Evolutionary conservation across 2,113 vertebrate species (phyloP).

Genomic region (Lagopus leucura): DNA sequence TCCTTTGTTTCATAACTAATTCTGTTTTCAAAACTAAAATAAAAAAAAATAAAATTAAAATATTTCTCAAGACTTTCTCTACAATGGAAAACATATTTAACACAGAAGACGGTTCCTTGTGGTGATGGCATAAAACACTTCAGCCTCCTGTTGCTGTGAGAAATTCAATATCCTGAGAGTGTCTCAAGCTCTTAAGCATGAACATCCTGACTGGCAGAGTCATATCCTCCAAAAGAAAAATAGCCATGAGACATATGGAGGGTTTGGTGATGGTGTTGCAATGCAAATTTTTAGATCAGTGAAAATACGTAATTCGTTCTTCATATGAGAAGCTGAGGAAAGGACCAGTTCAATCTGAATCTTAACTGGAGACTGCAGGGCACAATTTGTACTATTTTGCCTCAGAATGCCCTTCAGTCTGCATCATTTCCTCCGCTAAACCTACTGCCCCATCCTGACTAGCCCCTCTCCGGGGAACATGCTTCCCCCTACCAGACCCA

Average conservation of each 20-base stretch:
- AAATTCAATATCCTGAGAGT: background rate
- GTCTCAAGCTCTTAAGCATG: background rate
- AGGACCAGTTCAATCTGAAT: background rate
- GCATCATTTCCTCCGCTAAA: background rate
- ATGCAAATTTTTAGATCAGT: background rate
- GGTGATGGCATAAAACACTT: background rate
- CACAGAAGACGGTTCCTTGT: background rate
- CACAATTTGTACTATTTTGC: background rate
- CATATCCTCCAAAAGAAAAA: background rate
- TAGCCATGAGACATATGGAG: background rate
- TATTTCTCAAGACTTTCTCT: background rate
- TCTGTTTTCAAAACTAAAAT: background rate
- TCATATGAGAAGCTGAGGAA: background rate
- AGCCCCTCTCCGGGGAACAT: background rate
- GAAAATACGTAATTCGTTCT: background rate
- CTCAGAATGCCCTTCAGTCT: background rate
- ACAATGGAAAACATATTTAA: background rate
- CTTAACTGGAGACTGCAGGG: background rate
- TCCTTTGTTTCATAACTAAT: background rate
- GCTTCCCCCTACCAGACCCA: background rate
- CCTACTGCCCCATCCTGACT: fast-evolving
- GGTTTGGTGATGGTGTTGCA: background rate
- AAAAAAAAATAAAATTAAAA: background rate
- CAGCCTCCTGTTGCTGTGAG: background rate
- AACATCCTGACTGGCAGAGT: background rate